phyloP scores from a whole-genome alignment of 2,113 vertebrate genomes.

The Nicator chloris region DNA sequence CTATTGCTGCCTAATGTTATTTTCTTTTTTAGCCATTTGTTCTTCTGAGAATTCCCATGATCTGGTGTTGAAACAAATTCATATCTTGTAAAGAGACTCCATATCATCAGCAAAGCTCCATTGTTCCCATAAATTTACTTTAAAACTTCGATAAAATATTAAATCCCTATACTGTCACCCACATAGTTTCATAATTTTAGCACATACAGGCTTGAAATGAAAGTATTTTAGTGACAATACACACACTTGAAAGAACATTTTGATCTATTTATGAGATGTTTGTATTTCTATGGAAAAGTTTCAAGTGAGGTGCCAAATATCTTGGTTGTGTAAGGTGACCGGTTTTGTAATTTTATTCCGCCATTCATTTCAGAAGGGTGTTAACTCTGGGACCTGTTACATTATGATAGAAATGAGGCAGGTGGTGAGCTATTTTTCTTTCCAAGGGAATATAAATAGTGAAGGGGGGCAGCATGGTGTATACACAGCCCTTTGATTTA shows the following conservation, averaged over 20 bases:
- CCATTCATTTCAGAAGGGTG: slow-evolving; percentile 20
- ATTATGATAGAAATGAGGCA: slow-evolving; percentile 55
- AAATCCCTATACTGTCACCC: neutral
- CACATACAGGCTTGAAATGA: neutral
- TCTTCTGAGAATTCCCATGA: neutral
- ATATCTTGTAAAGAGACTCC: neutral
- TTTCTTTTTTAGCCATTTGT: neutral
- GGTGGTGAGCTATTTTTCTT: slow-evolving; percentile 62
- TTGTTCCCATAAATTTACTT: neutral
- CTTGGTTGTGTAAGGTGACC: neutral
- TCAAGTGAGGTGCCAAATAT: neutral
- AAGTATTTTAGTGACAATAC: neutral
- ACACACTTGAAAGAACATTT: neutral
- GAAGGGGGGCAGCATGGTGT: slow-evolving; percentile 8
- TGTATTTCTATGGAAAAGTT: neutral
- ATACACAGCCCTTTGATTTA: slow-evolving; percentile 44
- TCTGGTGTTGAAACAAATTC: neutral
- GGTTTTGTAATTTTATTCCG: neutral
- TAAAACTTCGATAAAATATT: neutral
- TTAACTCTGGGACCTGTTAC: slow-evolving; percentile 25
- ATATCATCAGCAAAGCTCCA: neutral
- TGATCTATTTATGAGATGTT: neutral
- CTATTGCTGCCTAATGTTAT: neutral
- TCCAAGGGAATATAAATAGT: slow-evolving; percentile 56
- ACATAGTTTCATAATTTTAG: neutral